A percentile compares a stretch with the other conserved stretches of the same genome.
Evolutionary conservation across 2,113 vertebrate species (phyloP).

Genomic region (Ailuropoda melanoleuca): DNA sequence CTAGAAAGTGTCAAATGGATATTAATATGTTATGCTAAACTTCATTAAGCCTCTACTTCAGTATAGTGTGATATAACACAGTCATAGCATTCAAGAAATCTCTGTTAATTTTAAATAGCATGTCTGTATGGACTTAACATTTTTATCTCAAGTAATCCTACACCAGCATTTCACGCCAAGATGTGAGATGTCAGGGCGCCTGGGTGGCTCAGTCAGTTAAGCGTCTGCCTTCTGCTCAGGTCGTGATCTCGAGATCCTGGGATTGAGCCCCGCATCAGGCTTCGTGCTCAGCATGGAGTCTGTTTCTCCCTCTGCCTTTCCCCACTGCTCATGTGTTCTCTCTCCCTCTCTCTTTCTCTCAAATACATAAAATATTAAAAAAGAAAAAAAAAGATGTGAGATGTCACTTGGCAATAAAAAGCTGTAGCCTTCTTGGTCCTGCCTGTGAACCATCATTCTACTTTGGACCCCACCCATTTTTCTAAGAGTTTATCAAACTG

Average conservation of each 20-base stretch:
- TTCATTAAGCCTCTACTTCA: constrained; percentile 49
- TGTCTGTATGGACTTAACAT: constrained; percentile 6
- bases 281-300: neutral
- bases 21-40: constrained; percentile 33
- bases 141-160: constrained; percentile 18
- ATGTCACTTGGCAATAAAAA: constrained; percentile 41
- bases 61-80: neutral
- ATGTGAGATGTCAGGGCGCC: neutral
- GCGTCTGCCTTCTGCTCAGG: neutral
- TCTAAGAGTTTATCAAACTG: constrained; percentile 28
- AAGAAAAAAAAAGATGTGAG: too few relatives aligned
- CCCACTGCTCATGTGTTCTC: too few relatives aligned
- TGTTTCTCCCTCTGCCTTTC: too few relatives aligned
- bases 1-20: constrained; percentile 27
- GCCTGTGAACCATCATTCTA: constrained; percentile 25
- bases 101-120: constrained; percentile 34
- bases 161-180: constrained; percentile 1
- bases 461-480: constrained; percentile 42
- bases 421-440: neutral
- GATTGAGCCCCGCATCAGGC: neutral
- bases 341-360: too few relatives aligned
- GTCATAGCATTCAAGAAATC: constrained; percentile 10
- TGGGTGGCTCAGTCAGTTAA: neutral
- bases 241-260: neutral
- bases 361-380: too few relatives aligned